Evolutionary conservation across 2,888 invertebrate genomes (phyloP), one percentile per base, ranked within the genome.

Genomic region (Plemyria rubiginata): DNA sequence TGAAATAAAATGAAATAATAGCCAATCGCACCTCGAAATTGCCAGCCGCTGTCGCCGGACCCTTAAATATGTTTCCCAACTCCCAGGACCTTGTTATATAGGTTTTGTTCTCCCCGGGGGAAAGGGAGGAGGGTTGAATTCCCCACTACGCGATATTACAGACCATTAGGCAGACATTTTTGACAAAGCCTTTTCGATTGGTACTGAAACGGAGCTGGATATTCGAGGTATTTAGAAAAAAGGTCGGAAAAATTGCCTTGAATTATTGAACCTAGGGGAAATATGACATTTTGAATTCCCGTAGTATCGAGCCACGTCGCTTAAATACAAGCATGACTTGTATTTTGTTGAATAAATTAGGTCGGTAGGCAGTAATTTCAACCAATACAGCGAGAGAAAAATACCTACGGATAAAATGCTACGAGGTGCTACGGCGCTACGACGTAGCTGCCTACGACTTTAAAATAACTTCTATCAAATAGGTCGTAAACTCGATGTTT

Each of bases 131-230:
- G 59, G 64, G 50, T 68, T 63, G 70, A 74, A 80, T 81, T 74
- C 74, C 75, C 66, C 71, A 70, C 68, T 58, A 66, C 60, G 66
- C 74, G 72, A 73, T 78, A 80, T 78, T 77, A 71, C 74, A 67
- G 66, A 67, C 75, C 76, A 79, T 81, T 81, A 81, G 66, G 60
- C 65, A 62, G 62, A 73, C 70, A 62, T 76, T 77, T 80, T 78
- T 75, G 70, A 76, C 76, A 73, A 69, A 55, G 65, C 63, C 50
- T 62, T 63, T 56, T 60, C 63, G 64, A 64, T 60, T 63, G 16
- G 38, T 32, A 54, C 16, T 43, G 55, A 45, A 59, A 66, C 62
- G 53, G 51, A 61, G 32, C 49, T 54, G 50, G 36, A n/a, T 41
- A 58, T 56, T 45, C n/a, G 49, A 22, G 13, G 53, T 15, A 60